A percentile compares a stretch with the other conserved stretches of the same genome.
These are phyloP conservation scores for Andrena minutula DNA, from an alignment of 2,888 invertebrate genomes.

Conservation along the genomic window DNA sequence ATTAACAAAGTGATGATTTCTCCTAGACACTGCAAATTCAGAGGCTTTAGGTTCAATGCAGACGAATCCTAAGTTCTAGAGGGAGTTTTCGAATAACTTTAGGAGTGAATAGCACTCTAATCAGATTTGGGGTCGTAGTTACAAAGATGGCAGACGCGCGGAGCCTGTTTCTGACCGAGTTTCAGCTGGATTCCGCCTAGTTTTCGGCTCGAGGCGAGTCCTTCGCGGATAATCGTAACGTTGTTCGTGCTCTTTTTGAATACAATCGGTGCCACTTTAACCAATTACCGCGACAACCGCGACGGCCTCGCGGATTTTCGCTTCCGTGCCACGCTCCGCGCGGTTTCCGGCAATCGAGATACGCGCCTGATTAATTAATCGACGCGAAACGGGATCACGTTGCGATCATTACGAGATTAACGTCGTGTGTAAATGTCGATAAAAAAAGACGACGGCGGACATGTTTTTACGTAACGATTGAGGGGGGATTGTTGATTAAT, in stretches of 20 bases:
- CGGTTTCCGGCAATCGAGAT: constrained; percentile 25
- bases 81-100: too few species aligned
- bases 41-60: too few species aligned
- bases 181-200: background rate
- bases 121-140: background rate
- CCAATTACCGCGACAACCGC: constrained; percentile 39
- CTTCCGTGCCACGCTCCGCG: constrained; percentile 34
- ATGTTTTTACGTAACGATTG: background rate
- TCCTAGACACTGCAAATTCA: too few species aligned
- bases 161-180: background rate
- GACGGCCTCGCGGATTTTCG: constrained; percentile 38
- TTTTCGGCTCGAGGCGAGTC: constrained; percentile 2
- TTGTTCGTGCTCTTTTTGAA: constrained; percentile 10
- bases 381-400: background rate
- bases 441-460: background rate
- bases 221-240: constrained; percentile 5
- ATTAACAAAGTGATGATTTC: too few species aligned
- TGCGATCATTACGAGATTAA: background rate
- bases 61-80: too few species aligned
- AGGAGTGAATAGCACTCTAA: background rate
- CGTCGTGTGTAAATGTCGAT: background rate
- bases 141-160: background rate
- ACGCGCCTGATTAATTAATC: background rate
- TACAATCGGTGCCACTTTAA: constrained; percentile 49
- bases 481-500: background rate